Conservation (phyloP, 37 sponge, comb jelly and placozoan species). For the Oopsacas minuta region DNA sequence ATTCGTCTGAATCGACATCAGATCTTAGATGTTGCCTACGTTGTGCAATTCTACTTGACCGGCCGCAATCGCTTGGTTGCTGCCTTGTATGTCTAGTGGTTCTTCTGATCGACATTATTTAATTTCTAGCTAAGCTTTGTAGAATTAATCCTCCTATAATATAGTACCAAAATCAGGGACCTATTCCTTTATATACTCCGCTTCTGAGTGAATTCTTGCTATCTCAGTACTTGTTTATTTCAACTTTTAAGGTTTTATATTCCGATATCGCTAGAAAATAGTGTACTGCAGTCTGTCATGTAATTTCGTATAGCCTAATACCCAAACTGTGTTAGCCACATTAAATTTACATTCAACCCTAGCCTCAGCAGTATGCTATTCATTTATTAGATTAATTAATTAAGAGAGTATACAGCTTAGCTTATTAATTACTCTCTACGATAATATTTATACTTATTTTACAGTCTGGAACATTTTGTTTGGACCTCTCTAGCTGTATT, state of each 20-base stretch:
- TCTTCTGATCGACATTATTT: background rate
- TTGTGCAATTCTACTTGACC: background rate
- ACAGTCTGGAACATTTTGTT: too few relatives aligned
- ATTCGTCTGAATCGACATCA: background rate
- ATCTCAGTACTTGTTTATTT: background rate
- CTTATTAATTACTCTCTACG: too few relatives aligned
- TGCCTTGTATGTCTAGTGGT: background rate
- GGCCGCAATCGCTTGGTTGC: background rate
- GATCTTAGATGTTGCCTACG: background rate
- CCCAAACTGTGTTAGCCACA: background rate
- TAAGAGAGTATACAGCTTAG: too few relatives aligned
- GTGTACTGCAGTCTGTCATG: background rate
- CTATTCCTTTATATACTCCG: background rate
- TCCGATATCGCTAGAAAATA: background rate
- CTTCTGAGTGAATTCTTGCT: background rate
- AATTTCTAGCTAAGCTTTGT: background rate
- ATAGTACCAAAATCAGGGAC: background rate
- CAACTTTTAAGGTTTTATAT: background rate
- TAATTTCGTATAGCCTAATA: constrained; percentile 2
- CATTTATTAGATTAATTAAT: too few relatives aligned
- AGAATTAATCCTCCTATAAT: background rate
- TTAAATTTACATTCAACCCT: too few relatives aligned
- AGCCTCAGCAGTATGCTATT: too few relatives aligned
- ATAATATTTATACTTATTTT: too few relatives aligned
- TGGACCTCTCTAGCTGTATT: too few relatives aligned